A percentile compares a stretch with the other conserved stretches of the same genome.
phyloP scores from a whole-genome alignment of 2,888 invertebrate species.

The Gnatocerus cornutus region DNA sequence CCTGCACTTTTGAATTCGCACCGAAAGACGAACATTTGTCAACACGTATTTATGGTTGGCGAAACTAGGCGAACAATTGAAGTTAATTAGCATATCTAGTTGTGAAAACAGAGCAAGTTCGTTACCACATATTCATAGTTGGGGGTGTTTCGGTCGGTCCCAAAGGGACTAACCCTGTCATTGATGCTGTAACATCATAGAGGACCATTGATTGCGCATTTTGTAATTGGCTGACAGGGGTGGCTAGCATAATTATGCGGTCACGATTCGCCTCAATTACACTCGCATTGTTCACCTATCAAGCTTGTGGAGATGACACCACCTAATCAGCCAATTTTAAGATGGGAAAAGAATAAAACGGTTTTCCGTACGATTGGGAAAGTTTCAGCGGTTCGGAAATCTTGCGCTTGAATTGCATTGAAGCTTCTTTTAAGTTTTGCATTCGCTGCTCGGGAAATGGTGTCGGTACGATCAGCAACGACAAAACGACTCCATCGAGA shows the following conservation, averaged over 20 bases:
- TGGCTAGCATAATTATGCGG: conserved; percentile 54
- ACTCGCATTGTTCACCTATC: conserved; percentile 53
- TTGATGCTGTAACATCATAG: conserved; percentile 46
- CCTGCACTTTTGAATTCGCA: background rate
- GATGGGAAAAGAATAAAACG: background rate
- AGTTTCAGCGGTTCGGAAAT: too few species aligned
- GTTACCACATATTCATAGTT: conserved; percentile 61
- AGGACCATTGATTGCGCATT: conserved; percentile 56
- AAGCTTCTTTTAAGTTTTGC: too few species aligned
- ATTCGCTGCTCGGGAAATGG: too few species aligned
- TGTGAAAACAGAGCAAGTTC: conserved; percentile 61
- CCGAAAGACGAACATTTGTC: background rate
- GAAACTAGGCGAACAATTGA: conserved; percentile 58
- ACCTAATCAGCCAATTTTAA: background rate
- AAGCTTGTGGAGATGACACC: conserved; percentile 6
- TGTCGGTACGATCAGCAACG: too few species aligned
- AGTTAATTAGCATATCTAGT: conserved; percentile 63
- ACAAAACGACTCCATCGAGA: too few species aligned
- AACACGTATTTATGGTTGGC: conserved; percentile 8
- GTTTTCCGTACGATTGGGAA: too few species aligned
- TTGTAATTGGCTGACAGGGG: conserved; percentile 53
- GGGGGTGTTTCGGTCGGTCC: conserved; percentile 42
- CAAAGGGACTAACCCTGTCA: conserved; percentile 33
- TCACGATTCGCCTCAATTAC: conserved; percentile 58
- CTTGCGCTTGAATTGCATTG: too few species aligned